Base-by-base conservation (phyloP, 2,113 vertebrate species). In the Gallinago paraguaiae region DNA sequence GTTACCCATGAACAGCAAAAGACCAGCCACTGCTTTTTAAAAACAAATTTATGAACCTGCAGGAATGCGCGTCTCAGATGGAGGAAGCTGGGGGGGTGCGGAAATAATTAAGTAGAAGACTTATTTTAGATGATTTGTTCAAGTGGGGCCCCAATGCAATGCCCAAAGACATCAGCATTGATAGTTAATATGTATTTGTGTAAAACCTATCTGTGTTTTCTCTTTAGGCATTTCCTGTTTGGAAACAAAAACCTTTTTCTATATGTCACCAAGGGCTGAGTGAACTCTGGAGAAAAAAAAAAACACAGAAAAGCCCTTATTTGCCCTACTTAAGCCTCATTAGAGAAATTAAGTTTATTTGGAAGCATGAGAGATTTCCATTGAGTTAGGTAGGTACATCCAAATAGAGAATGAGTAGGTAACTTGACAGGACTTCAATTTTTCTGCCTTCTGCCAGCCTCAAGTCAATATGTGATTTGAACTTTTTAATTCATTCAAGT, bases 41-140 rank as follows among this genome's bases (percentile, higher is more conserved):
- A 76, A 85, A 43, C 11, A 50, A 76, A 48, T 10, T 46, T 24
- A 37, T 3, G 33, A 17, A 67, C 27, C 51, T 65, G 50, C 30
- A 75, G n/a, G 30, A 91, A 31, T 41, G n/a, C 5, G 18, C 18
- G 18, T 28, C 79, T 84, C 71, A 82, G 12, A n/a, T 35, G 13
- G 10, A 30, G 13, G 11, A 3, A 18, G 4, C 3, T 2, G 8
- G n/a, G 12, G 7, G 2, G 22, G 4, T 3, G 3, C 17, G 1
- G 2, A 6, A 15, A 45, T 65, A 65, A 31, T 31, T 65, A 65
- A 7, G 13, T 13, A 51, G 41, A 57, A 24, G 10, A 24, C 35
- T 82, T 72, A 23, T 24, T 57, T 67, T 5, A 63, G 46, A 22
- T 19, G 3, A 27, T 67, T 86, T 56, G 4, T 39, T 69, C 46